A percentile compares a stretch with the other conserved stretches of the same genome.
Conservation (phyloP, 2,113 vertebrate species). For the Uria aalge region DNA sequence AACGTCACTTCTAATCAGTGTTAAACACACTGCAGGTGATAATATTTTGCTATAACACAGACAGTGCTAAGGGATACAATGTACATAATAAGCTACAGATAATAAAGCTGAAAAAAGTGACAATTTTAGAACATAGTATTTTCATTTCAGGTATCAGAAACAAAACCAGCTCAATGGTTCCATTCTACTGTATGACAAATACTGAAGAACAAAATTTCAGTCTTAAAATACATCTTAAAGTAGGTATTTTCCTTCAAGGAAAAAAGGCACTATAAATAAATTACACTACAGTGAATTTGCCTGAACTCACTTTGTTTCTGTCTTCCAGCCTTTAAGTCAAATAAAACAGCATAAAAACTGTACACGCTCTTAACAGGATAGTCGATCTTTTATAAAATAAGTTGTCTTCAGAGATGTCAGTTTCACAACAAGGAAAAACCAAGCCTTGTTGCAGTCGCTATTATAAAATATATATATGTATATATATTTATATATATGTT, state of each 20-base stretch:
- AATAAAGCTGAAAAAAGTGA: conserved; percentile 85
- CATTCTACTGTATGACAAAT: conserved; percentile 92
- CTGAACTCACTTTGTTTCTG: conserved; percentile 97
- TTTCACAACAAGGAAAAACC: conserved; percentile 86
- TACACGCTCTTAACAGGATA: conserved; percentile 83
- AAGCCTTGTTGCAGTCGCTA: conserved; percentile 82
- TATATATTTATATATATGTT: conserved; percentile 71
- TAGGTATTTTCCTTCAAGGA: conserved; percentile 99
- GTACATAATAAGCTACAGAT: conserved; percentile 83
- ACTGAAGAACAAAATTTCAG: conserved; percentile 96
- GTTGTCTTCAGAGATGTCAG: conserved; percentile 82
- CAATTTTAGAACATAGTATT: conserved; percentile 75
- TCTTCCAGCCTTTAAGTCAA: conserved; percentile 95
- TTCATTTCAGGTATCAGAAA: conserved; percentile 90
- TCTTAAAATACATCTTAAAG: conserved; percentile 95
- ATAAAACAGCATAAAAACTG: conserved; percentile 87
- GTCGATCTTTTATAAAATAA: conserved; percentile 85
- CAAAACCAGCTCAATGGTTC: conserved; percentile 88
- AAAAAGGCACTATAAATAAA: conserved; percentile 99
- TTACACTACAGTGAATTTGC: conserved; percentile 99
- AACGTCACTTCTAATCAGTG: conserved; percentile 78
- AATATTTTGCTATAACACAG: conserved; percentile 81
- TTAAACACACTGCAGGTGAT: conserved; percentile 81
- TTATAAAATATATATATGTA: conserved; percentile 85
- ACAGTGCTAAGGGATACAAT: conserved; percentile 78